Percentiles rank a stretch among this genome's conserved stretches.
phyloP scores from a whole-genome alignment of 1,140 invertebrate species.

The Brachionus paranguensis region DNA sequence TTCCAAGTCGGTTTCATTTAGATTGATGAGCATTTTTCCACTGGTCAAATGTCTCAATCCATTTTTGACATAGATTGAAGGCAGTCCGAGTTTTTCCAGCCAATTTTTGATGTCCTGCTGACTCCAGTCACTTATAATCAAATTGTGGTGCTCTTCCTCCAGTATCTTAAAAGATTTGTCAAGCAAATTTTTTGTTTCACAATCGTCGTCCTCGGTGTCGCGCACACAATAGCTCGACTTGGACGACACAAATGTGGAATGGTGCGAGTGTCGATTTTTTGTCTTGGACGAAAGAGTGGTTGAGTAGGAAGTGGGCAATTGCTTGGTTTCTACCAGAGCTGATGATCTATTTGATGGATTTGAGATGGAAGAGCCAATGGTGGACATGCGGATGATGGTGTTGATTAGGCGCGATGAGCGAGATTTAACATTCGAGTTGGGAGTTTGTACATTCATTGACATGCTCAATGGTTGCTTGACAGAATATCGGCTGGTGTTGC shows the following conservation, averaged over 20 bases:
- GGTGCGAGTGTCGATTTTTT: conserved; percentile 5
- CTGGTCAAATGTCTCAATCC: not conserved
- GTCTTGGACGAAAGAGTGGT: not conserved
- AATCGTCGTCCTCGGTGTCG: not conserved
- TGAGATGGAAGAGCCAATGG: not conserved
- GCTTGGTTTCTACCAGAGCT: not conserved
- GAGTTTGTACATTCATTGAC: conserved; percentile 12
- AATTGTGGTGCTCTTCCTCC: not conserved
- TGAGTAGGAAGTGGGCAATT: not conserved
- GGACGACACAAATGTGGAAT: not conserved
- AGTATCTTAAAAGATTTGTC: not conserved
- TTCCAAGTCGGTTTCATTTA: conserved; percentile 9
- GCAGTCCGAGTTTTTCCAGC: conserved; percentile 16
- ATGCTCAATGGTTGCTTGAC: conserved; percentile 3
- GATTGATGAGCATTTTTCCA: conserved; percentile 8
- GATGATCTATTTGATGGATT: not conserved
- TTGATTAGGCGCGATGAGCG: not conserved
- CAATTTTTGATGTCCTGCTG: not conserved
- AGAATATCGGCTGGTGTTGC: conserved; percentile 6
- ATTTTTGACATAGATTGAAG: not conserved
- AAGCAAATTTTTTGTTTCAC: not conserved
- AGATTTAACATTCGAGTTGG: not conserved
- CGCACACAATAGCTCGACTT: conserved; percentile 19
- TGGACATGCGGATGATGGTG: conserved; percentile 16
- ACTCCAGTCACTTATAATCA: not conserved